Percentiles rank a stretch among this genome's conserved stretches.
Conservation (phyloP, 2,888 invertebrate genomes). For the Polydrusus pterygomalis region DNA sequence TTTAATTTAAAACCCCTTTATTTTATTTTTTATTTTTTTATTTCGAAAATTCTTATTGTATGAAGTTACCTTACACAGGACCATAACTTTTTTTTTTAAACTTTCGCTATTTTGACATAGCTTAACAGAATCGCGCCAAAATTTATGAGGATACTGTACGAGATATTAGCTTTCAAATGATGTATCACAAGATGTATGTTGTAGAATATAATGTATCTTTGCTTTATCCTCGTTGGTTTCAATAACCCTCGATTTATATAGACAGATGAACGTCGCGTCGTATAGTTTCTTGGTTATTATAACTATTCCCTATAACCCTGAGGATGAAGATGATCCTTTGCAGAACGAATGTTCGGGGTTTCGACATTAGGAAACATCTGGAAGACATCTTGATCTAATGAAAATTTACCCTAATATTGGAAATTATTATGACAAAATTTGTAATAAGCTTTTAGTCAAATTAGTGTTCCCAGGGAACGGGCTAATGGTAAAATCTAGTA, state of each 20-base stretch:
- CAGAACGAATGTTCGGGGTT: slow-evolving; percentile 13
- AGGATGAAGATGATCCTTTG: not conserved
- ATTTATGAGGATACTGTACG: no score
- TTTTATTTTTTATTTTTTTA: no score
- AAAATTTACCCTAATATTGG: slow-evolving; percentile 29
- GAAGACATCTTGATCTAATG: slow-evolving; percentile 36
- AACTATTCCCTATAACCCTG: not conserved
- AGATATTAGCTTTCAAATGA: no score
- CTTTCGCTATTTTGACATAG: no score
- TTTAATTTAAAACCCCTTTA: no score
- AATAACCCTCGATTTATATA: not conserved
- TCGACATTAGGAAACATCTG: slow-evolving; percentile 35
- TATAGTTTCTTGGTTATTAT: not conserved
- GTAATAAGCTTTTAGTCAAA: slow-evolving; percentile 34
- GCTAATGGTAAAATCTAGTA: slow-evolving; percentile 17
- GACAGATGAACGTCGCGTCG: not conserved
- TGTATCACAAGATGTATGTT: no score
- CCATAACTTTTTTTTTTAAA: no score
- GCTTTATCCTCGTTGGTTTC: not conserved
- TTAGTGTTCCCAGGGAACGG: not conserved
- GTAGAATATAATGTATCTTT: no score
- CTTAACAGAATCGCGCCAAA: no score
- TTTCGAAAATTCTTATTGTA: no score
- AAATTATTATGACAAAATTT: slow-evolving; percentile 33
- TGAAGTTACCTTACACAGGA: no score